Evolutionary conservation across 2,888 invertebrate genomes (phyloP).

Genomic region (Lacanobia oleracea): DNA sequence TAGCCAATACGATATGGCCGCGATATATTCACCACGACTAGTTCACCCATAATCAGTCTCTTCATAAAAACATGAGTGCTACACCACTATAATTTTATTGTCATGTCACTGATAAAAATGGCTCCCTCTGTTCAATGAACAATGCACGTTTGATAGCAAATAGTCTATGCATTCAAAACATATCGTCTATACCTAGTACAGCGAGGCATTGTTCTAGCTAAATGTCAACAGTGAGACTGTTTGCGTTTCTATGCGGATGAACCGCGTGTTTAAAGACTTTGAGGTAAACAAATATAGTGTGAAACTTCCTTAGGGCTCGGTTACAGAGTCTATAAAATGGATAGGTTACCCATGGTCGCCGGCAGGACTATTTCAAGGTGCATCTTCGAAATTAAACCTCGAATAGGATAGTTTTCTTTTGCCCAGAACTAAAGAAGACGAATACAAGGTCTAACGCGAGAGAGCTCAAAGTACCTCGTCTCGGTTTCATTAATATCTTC

Average conservation of each 20-base stretch:
- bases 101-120: conserved; percentile 27
- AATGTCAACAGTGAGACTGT: conserved; percentile 34
- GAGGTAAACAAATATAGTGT: conserved; percentile 27
- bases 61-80: background rate
- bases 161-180: conserved; percentile 35
- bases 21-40: background rate
- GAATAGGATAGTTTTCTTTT: no score
- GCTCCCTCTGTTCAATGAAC: conserved; percentile 26
- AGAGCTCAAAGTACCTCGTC: no score
- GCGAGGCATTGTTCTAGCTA: conserved; percentile 43
- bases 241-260: conserved; percentile 41
- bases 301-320: conserved; percentile 6
- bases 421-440: no score
- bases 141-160: conserved; percentile 39
- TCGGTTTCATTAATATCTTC: no score
- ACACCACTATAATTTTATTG: no score
- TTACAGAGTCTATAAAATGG: no score
- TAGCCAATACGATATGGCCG: no score
- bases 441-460: no score
- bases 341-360: no score
- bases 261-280: background rate
- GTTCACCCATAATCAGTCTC: background rate
- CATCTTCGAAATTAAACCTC: no score
- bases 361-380: no score
- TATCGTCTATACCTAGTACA: conserved; percentile 11